Conservation (phyloP, 2,797 vertebrate species). For the Steatocranus sp. region DNA sequence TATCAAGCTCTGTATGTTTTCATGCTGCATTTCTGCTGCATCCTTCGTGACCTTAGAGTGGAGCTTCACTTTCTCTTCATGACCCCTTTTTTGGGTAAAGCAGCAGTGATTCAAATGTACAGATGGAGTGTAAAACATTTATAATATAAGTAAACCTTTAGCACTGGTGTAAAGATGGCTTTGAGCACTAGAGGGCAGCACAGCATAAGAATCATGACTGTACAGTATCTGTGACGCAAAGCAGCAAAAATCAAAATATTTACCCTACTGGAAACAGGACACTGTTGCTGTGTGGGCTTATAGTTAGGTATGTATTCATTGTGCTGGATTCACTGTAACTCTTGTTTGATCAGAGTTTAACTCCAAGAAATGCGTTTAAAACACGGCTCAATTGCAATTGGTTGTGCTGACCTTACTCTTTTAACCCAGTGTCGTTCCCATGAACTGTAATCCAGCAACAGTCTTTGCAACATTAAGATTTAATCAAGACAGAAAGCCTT, state of each 20-base stretch:
- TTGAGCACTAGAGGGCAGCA: slow-evolving; percentile 67
- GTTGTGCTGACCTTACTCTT: not conserved
- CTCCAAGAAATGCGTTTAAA: slow-evolving; percentile 10
- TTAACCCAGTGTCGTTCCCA: slow-evolving; percentile 31
- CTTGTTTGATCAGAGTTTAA: slow-evolving; percentile 37
- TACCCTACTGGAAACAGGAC: not conserved
- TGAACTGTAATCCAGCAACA: slow-evolving; percentile 23
- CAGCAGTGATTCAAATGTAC: not conserved
- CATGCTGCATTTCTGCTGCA: not conserved
- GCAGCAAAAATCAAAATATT: slow-evolving; percentile 10
- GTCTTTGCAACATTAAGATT: slow-evolving; percentile 44
- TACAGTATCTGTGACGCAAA: not conserved
- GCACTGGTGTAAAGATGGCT: not conserved
- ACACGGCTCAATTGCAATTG: not conserved
- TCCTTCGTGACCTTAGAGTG: not conserved
- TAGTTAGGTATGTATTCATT: not conserved
- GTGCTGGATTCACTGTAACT: slow-evolving; percentile 6
- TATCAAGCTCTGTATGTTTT: not conserved
- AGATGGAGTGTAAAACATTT: not conserved
- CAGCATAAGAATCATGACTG: not conserved
- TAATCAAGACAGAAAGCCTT: slow-evolving; percentile 39
- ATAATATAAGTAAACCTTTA: not conserved
- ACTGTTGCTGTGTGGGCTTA: not conserved
- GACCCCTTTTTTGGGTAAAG: not conserved
- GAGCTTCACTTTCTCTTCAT: not conserved